Percentiles rank a stretch among this genome's conserved stretches.
phyloP scores from a whole-genome alignment of 2,113 vertebrate genomes.

The Zosterops borbonicus region DNA sequence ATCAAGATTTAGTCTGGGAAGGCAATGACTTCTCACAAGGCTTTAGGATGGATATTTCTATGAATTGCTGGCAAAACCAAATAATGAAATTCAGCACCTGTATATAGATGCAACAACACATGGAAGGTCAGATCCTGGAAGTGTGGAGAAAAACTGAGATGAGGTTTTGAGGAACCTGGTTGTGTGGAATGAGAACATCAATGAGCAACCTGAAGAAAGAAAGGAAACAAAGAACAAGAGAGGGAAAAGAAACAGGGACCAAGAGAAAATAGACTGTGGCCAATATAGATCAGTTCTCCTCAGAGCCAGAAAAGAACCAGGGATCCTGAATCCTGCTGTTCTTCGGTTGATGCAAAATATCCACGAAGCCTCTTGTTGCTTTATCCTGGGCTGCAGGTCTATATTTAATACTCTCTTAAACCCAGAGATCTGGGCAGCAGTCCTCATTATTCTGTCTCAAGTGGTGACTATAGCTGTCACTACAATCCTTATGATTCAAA shows the following conservation, averaged over 20 bases:
- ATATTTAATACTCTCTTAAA: neutral
- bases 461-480: neutral
- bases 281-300: neutral
- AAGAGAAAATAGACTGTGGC: neutral
- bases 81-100: neutral
- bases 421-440: neutral
- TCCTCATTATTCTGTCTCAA: neutral
- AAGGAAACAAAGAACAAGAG: neutral
- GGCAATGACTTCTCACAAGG: neutral
- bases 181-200: neutral
- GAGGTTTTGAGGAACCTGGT: neutral
- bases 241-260: neutral
- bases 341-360: neutral
- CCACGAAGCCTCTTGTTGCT: neutral
- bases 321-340: neutral
- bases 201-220: neutral
- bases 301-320: neutral
- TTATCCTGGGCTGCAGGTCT: neutral
- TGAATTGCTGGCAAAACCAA: neutral
- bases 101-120: neutral
- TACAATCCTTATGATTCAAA: neutral
- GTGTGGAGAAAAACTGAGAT: neutral
- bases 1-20: neutral
- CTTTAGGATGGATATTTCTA: neutral
- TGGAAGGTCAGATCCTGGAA: neutral